Evolutionary conservation across 2,797 vertebrate genomes (phyloP).

Genomic region (Coccyzus lansbergi): DNA sequence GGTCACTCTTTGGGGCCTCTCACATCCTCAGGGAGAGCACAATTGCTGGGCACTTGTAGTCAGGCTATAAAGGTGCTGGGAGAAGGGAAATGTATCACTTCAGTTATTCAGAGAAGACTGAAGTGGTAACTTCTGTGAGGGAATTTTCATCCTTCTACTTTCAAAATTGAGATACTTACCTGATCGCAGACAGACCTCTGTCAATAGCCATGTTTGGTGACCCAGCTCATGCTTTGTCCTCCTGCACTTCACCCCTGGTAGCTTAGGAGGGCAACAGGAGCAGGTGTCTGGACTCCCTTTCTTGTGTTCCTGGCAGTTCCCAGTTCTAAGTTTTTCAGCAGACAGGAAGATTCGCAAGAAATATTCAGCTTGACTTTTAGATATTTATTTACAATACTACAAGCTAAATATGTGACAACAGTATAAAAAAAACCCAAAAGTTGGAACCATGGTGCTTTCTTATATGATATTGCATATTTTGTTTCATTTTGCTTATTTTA

Average conservation of each 20-base stretch:
- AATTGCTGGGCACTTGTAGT: background rate
- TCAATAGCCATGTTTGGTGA: rapidly evolving
- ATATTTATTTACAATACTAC: background rate
- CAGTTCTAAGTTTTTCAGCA: background rate
- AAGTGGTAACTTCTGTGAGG: background rate
- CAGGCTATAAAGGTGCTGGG: background rate
- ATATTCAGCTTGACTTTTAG: background rate
- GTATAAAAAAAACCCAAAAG: background rate
- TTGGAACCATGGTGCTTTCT: background rate
- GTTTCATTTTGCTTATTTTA: background rate
- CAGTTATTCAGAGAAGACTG: background rate
- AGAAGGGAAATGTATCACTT: background rate
- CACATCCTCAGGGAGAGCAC: background rate
- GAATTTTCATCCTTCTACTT: background rate
- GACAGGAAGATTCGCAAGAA: background rate
- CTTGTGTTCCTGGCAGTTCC: background rate
- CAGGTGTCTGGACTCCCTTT: background rate
- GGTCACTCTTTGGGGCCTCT: background rate
- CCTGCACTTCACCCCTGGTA: background rate
- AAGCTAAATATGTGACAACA: background rate
- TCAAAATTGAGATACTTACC: background rate
- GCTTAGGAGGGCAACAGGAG: background rate
- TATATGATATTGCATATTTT: background rate
- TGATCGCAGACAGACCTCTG: background rate
- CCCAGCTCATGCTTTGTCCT: background rate